Conservation (phyloP, 2,797 vertebrate genomes). For the Vipera latastei region DNA sequence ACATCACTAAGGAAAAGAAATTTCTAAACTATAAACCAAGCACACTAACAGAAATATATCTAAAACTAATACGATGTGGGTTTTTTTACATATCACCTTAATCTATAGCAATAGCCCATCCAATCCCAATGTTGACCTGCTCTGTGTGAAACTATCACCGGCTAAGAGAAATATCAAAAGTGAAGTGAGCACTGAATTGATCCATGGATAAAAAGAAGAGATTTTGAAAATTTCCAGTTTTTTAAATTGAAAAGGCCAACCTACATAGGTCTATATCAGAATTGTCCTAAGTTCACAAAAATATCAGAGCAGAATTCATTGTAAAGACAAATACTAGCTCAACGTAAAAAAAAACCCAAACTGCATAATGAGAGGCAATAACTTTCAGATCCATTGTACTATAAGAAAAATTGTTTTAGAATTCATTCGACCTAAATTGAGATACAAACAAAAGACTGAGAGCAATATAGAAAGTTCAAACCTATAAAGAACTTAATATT, state of each 20-base stretch:
- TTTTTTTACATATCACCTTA: not conserved
- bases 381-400: not conserved
- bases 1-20: not conserved
- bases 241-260: not conserved
- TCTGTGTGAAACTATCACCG: not conserved
- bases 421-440: not conserved
- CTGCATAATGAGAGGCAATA: not conserved
- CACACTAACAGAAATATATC: not conserved
- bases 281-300: not conserved
- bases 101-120: not conserved
- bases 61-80: not conserved
- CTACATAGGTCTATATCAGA: not conserved
- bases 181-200: not conserved
- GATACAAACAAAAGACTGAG: not conserved
- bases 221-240: not conserved
- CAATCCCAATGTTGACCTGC: not conserved
- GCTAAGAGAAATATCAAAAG: not conserved
- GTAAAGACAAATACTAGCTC: not conserved
- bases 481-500: not conserved
- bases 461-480: not conserved
- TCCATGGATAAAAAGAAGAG: not conserved
- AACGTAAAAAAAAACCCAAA: not conserved
- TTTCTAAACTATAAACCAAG: not conserved
- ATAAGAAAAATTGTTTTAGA: not conserved
- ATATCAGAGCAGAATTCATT: not conserved